Base-by-base conservation (phyloP, 2,113 vertebrate genomes). In the Phyllostomus discolor region DNA sequence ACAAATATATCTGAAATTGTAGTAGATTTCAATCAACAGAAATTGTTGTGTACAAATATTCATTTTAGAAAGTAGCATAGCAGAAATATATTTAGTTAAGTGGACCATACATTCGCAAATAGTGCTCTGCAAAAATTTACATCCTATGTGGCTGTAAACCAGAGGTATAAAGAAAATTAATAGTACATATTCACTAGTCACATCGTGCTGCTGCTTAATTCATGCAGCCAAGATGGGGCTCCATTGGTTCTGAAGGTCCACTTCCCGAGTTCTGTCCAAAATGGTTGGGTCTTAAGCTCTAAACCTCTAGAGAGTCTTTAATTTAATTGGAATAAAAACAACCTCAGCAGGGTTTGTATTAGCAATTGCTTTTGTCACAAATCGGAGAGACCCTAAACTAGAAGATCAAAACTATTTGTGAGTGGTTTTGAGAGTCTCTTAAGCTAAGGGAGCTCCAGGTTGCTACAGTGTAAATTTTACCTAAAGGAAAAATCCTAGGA, bases 401-500 rank as follows among this genome's bases (percentile, higher is more conserved):
- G 50, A 72, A 87, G 79, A 73, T 94, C 72, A 93, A 82, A 95
- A 59, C 57, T 89, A 20, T 85, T 85, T 96, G 41, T 57, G 35
- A 89, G 26, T 91, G 50, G 52, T 70, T 95, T 7, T 79, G 59
- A 84, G 54, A 80, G 48, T 31, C 76, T 26, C 43, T 64, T 73
- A 64, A 92, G 33, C 52, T 84, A 80, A 90, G 16, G 16, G 57
- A 91, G 50, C 50, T 66, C 48, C 1, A 20, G 35, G 19, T 83
- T 85, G 52, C 81, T 92, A 76, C 5, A 72, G 75, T 79, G 85
- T 67, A 46, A 92, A 88, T 94, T 96, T 78, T 95, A 92, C 88
- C 46, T 96, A 87, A 52, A 97, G 46, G 62, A 48, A 82, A 62
- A 92, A 94, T 92, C 96, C 94, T 76, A 79, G 38, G 96, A 91